Conservation (phyloP, 2,113 vertebrate species). For the Diglossa brunneiventris region DNA sequence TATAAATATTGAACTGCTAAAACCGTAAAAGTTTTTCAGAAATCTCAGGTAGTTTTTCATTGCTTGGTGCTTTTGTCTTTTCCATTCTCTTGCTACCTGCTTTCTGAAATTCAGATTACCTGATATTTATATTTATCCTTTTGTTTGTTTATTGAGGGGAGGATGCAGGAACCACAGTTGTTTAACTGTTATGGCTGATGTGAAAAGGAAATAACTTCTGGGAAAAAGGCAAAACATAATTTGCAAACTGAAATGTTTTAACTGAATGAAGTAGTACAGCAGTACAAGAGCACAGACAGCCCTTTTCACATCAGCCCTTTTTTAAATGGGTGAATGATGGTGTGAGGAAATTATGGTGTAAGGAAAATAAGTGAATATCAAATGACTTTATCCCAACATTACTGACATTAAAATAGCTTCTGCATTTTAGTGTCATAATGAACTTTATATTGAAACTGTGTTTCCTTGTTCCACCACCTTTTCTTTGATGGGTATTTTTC, state of each 20-base stretch:
- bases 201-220: background rate
- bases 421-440: background rate
- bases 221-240: background rate
- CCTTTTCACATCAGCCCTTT: background rate
- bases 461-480: background rate
- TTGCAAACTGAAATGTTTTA: background rate
- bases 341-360: background rate
- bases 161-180: background rate
- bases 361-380: background rate
- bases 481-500: background rate
- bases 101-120: background rate
- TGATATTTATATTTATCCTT: background rate
- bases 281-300: background rate
- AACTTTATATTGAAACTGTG: background rate
- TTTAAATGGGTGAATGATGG: background rate
- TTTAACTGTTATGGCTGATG: background rate
- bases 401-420: background rate
- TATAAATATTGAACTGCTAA: background rate
- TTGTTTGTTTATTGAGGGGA: background rate
- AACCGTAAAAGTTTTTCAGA: slow-evolving; percentile 7
- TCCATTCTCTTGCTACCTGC: background rate
- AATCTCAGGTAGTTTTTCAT: background rate
- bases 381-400: accelerated
- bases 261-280: background rate
- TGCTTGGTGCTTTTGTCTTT: background rate